Percentiles rank a stretch among this genome's conserved stretches.
These are phyloP conservation scores for Trichomalopsis sarcophagae DNA, from an alignment of 1,140 invertebrate genomes.

Conservation along the genomic window DNA sequence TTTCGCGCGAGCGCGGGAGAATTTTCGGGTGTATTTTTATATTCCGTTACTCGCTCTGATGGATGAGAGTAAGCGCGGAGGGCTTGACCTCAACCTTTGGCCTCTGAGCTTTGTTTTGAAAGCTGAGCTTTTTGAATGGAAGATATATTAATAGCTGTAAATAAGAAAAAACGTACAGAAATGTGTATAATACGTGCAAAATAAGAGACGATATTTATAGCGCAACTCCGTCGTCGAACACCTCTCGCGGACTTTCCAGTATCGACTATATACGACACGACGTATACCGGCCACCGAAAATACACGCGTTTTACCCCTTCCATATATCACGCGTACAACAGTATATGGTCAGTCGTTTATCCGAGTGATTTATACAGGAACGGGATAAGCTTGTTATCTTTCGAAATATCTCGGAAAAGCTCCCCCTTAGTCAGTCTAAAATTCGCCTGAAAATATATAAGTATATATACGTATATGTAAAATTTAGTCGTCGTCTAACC, in stretches of 20 bases:
- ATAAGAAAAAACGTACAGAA: too few species aligned
- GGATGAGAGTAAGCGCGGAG: neutral
- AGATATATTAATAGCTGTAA: too few species aligned
- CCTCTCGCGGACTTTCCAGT: constrained; percentile 66
- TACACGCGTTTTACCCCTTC: constrained; percentile 55
- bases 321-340: neutral
- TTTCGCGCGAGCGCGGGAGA: constrained; percentile 34
- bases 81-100: neutral
- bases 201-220: neutral
- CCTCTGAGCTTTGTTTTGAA: too few species aligned
- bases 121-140: too few species aligned
- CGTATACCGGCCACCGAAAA: constrained; percentile 70
- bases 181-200: neutral
- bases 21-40: neutral
- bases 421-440: neutral
- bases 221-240: neutral
- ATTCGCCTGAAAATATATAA: neutral
- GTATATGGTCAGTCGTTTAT: constrained; percentile 1
- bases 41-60: too few species aligned
- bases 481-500: constrained; percentile 58
- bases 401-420: too few species aligned
- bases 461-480: too few species aligned
- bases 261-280: constrained; percentile 46
- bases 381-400: neutral
- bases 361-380: constrained; percentile 35